Base-by-base conservation (phyloP, 2,888 invertebrate genomes). In the Nomada ruficornis region DNA sequence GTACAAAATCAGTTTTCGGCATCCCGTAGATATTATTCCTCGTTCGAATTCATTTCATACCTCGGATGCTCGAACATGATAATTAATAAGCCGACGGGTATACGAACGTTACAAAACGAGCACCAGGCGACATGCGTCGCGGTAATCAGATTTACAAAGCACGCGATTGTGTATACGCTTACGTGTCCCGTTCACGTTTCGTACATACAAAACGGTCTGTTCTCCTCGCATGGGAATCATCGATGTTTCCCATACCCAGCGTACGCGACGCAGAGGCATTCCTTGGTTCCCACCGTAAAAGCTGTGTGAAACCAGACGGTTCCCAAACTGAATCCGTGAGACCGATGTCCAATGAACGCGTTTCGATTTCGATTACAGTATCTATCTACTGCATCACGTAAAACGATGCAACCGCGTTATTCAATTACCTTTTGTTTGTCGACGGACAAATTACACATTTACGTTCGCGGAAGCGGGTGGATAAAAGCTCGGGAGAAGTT, bases 181-280 rank as follows among this genome's bases (percentile, higher is more conserved):
- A 86, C 80, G 71, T 63, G 78, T 63, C 52, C 71, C 47, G 54
- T 83, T 79, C 76, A 72, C 73, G 68, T 77, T 71, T 52, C 73
- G 64, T 59, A 57, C 73, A 62, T 80, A 74, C 79, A 72, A 70
- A 83, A 80, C 67, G 76, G 77, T 52, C 42, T 5, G 62, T 42
- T 67, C 54, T 72, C 80, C 78, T 77, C 79, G 89, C 84, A 83
- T 90, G 91, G 90, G 91, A 91, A 90, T 86, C 88, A 85, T 82
- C 86, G 79, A 86, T 55, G 86, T 88, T 91, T 90, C 90, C 87
- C 91, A 91, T 88, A 89, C 90, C 87, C 88, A 87, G 80, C 76
- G 64, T 36, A 71, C 42, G 59, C 26, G 67, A 68, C 82, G 57
- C 23, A 52, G 26, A 65, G 52, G 80, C 75, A 69, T 77, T 80